Evolutionary conservation across 2,113 vertebrate genomes (phyloP).

Genomic region (Prolemur simus): DNA sequence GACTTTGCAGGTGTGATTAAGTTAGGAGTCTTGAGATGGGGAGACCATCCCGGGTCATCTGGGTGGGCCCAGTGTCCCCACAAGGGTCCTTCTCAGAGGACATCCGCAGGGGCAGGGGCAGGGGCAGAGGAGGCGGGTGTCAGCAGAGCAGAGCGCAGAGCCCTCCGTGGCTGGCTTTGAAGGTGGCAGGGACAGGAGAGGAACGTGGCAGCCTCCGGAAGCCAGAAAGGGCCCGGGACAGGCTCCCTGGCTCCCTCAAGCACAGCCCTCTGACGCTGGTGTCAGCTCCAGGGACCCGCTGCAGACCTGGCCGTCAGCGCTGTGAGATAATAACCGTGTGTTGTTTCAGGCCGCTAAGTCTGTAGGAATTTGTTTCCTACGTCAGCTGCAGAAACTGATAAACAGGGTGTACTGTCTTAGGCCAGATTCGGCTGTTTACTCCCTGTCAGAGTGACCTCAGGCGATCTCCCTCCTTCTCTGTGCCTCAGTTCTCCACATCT

Average conservation of each 20-base stretch:
- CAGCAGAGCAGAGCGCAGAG: neutral
- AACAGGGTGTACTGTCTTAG: fast-evolving
- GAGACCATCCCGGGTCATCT: neutral
- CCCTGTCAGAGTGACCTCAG: fast-evolving
- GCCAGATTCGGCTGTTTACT: neutral
- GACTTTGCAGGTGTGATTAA: neutral
- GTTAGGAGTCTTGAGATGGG: too few species aligned
- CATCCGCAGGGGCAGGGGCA: fast-evolving
- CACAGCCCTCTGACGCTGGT: fast-evolving
- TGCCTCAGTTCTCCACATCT: too few species aligned
- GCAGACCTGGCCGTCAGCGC: fast-evolving
- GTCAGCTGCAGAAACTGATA: too few species aligned
- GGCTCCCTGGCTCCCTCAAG: fast-evolving
- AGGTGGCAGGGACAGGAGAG: neutral
- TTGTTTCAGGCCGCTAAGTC: neutral
- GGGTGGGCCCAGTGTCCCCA: fast-evolving
- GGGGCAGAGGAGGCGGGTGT: neutral
- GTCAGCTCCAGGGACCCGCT: neutral
- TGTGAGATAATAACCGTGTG: fast-evolving
- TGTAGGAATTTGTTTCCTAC: fast-evolving
- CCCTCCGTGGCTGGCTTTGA: neutral
- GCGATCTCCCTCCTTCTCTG: too few species aligned
- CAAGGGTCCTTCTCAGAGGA: neutral
- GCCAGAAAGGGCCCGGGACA: neutral
- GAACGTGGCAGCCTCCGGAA: fast-evolving